Base-by-base conservation (phyloP, 2,888 invertebrate species). In the Drosophila diplacantha region DNA sequence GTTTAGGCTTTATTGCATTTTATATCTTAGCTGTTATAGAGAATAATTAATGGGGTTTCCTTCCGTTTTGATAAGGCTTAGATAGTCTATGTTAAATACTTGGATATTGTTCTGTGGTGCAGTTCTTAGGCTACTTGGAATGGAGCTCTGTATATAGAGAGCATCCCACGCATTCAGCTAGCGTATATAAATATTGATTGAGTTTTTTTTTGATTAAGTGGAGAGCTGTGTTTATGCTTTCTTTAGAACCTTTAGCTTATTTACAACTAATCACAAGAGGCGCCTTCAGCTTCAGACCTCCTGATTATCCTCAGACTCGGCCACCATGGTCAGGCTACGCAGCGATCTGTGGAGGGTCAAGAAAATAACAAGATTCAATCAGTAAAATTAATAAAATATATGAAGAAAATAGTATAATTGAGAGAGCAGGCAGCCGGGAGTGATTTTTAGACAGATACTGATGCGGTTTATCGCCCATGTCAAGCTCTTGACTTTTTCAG, bases 291-390 rank as follows among this genome's bases (percentile, higher is more conserved):
- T 60, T 62, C 74, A 85, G 54, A 77, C 78, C 59, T 80, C 75
- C 70, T 85, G 81, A 47, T 72, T 81, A 55, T 83, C 77, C 55
- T 85, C 81, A 16, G 79, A 74, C 71, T 82, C 85, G 68, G 80
- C 86, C 35, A 85, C 86, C 73, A 85, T 86, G 56, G 88, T 87
- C 57, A 88, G 84, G 76, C 88, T 88, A 71, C 88, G 85, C 63
- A 88, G 76, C 51, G 88, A 88, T 85, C 88, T 88, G 69, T 55
- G 11, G 22, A 47, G 18, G 26, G n/a, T 16, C 16, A 41, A 34
- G 9, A 7, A 31, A 46, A 12, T 5, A 16, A 22, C 14, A 24
- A 29, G 35, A 20, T 51, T 53, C 38, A 53, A 49, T 58, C 37
- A 32, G 16, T 38, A 16, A 50, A 20, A 14, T 31, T 22, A 37